Percentiles rank a stretch among this genome's conserved stretches.
phyloP scores from a whole-genome alignment of 1,140 invertebrate species.

The Saxidomus purpurata region DNA sequence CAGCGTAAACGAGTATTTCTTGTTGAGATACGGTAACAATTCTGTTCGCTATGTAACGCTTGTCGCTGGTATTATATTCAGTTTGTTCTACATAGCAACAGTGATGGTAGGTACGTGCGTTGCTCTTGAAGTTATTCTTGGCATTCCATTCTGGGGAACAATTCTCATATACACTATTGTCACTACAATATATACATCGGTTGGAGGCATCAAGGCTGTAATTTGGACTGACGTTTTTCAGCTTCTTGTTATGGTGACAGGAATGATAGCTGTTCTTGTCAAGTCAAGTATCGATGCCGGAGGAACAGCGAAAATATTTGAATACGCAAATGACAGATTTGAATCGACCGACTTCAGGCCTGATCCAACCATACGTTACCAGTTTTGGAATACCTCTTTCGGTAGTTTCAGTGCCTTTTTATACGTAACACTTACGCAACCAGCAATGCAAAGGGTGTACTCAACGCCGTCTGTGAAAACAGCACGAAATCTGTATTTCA shows the following conservation, averaged over 20 bases:
- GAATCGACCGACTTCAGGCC: conserved; percentile 8
- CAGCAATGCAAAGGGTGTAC: conserved; percentile 49
- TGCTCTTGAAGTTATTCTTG: conserved; percentile 13
- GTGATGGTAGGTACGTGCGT: conserved; percentile 17
- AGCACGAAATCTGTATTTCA: conserved; percentile 16
- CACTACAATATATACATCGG: conserved; percentile 15
- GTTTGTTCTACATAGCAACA: conserved; percentile 31
- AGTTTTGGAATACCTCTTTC: conserved; percentile 27
- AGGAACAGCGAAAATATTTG: not conserved
- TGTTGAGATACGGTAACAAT: conserved; percentile 33
- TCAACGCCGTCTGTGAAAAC: not conserved
- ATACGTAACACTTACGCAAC: conserved; percentile 8
- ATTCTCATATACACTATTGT: not conserved
- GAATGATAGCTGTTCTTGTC: conserved; percentile 8
- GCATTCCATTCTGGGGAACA: conserved; percentile 18
- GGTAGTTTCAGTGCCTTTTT: not conserved
- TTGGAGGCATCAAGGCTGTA: conserved; percentile 42
- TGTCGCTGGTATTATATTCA: not conserved
- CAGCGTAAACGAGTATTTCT: conserved; percentile 92
- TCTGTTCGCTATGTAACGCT: not conserved
- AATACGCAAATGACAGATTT: not conserved
- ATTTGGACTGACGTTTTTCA: conserved; percentile 57
- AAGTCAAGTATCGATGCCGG: conserved; percentile 29
- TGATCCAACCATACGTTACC: conserved; percentile 39
- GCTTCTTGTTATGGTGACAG: conserved; percentile 8